These are phyloP conservation scores for Polyodon spathula DNA, from an alignment of 2,113 vertebrate species.

Conservation along the genomic window DNA sequence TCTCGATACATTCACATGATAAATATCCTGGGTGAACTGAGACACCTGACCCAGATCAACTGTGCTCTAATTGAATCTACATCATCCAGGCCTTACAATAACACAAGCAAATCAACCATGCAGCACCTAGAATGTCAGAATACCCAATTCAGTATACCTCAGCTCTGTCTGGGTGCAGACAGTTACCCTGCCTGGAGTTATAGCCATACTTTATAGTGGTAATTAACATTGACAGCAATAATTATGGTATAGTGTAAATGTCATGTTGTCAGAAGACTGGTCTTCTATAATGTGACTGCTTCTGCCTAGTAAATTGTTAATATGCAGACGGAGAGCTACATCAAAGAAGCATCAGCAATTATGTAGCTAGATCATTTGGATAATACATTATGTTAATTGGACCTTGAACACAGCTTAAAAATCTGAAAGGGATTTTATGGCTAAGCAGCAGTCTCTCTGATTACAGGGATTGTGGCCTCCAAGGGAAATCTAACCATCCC, in stretches of 20 bases:
- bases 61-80: conserved; percentile 6
- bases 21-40: neutral
- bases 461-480: too few relatives aligned
- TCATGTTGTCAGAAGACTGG: conserved; percentile 10
- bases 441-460: neutral
- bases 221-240: conserved; percentile 23
- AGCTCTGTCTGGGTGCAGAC: conserved; percentile 2
- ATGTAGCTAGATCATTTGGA: neutral
- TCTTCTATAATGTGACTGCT: conserved; percentile 6
- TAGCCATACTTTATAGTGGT: conserved; percentile 15
- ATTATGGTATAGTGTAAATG: conserved; percentile 18
- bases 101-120: conserved; percentile 12
- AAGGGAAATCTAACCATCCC: too few relatives aligned
- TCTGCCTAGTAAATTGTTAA: neutral
- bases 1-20: neutral
- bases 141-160: neutral
- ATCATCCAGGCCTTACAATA: conserved; percentile 7
- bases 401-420: neutral
- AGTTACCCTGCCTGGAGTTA: conserved; percentile 17
- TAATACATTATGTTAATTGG: conserved; percentile 2
- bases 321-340: conserved; percentile 4
- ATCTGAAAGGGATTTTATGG: neutral
- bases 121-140: conserved; percentile 4
- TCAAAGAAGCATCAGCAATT: neutral
- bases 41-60: conserved; percentile 14